Conservation (phyloP, 2,113 vertebrate genomes). For the Panthera uncia region DNA sequence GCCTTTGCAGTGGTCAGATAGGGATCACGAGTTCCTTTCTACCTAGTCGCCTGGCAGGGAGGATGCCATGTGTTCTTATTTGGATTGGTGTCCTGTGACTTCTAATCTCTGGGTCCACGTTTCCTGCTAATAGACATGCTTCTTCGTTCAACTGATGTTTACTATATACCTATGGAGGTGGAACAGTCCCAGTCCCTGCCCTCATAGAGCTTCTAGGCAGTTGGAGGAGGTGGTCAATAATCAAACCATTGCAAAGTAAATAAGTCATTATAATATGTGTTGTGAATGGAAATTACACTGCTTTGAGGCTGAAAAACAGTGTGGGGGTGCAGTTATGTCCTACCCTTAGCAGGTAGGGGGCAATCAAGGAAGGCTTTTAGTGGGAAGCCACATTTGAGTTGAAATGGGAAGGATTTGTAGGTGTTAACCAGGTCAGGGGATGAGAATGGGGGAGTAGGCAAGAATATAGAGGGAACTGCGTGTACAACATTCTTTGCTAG, state of each 20-base stretch:
- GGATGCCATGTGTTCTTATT: not conserved
- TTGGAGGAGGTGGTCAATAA: conserved; percentile 9
- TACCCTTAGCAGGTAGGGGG: not conserved
- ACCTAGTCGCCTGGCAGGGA: not conserved
- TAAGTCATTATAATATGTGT: not conserved
- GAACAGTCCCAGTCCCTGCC: not conserved
- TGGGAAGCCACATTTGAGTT: not conserved
- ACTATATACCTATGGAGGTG: not conserved
- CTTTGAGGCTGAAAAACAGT: conserved; percentile 16
- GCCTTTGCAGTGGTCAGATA: not conserved
- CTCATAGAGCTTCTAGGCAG: conserved; percentile 2
- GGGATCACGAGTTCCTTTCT: not conserved
- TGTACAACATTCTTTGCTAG: not conserved
- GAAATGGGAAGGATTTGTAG: not conserved
- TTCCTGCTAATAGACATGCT: conserved; percentile 25
- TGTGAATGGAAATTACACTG: not conserved
- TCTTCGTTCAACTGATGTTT: not conserved
- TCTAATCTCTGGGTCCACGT: not conserved
- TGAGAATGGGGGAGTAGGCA: not conserved
- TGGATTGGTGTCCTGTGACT: not conserved
- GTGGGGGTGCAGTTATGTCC: not conserved
- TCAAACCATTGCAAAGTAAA: not conserved
- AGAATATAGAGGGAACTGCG: not conserved
- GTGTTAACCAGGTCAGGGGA: not conserved
- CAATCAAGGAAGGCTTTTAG: not conserved